Conservation (phyloP, 37 sponge, comb jelly and placozoan genomes). For the Axinella damicornis region DNA sequence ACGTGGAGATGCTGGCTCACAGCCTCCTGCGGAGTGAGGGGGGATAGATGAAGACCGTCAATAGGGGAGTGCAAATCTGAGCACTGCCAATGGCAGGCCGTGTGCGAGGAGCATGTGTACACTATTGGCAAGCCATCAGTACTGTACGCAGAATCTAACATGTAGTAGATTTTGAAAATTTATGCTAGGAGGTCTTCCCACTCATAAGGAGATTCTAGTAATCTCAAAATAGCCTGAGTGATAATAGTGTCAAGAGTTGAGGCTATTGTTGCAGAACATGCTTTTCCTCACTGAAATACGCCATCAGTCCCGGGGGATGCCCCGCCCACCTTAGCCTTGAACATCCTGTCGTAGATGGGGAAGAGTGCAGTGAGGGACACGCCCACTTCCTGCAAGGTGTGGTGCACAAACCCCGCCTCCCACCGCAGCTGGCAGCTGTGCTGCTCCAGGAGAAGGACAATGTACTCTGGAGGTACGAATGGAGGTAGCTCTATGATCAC, state of each 20-base stretch:
- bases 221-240: too few species aligned
- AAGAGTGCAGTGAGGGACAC: conserved; percentile 63
- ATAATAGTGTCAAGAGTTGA: not conserved
- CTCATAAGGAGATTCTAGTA: too few species aligned
- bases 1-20: conserved; percentile 51
- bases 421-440: conserved; percentile 65
- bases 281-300: conserved; percentile 4
- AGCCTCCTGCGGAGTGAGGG: conserved; percentile 44
- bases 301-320: not conserved
- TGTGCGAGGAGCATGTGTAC: too few species aligned
- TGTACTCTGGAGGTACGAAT: too few species aligned
- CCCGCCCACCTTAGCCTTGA: conserved; percentile 71
- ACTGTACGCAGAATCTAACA: too few species aligned
- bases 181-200: too few species aligned
- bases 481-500: too few species aligned
- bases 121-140: too few species aligned
- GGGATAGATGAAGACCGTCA: too few species aligned
- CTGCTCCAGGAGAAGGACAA: conserved; percentile 75
- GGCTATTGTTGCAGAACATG: too few species aligned
- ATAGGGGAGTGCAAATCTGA: not conserved
- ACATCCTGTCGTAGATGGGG: conserved; percentile 72
- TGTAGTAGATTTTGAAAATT: too few species aligned
- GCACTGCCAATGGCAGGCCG: too few species aligned
- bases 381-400: conserved; percentile 63
- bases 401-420: conserved; percentile 45